These are phyloP conservation scores for Calameuta pallipes DNA, from an alignment of 2,888 invertebrate species.

Conservation along the genomic window DNA sequence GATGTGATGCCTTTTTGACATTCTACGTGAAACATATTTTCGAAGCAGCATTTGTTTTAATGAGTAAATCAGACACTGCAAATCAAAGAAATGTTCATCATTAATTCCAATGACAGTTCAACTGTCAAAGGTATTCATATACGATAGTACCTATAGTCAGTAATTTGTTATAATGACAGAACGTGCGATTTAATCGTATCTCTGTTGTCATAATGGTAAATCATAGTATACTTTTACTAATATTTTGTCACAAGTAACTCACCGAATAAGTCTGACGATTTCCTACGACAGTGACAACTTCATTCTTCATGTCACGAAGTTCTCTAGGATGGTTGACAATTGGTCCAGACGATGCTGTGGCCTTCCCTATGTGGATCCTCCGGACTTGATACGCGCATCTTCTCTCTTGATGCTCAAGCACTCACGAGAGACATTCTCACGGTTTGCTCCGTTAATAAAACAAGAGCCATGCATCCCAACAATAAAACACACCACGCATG, in stretches of 20 bases:
- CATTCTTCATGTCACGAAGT: background rate
- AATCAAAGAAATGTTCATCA: background rate
- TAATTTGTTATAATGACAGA: background rate
- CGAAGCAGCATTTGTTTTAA: background rate
- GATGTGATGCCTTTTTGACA: background rate
- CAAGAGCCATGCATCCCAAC: background rate
- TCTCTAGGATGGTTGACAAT: background rate
- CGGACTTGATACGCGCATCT: slow-evolving; percentile 17
- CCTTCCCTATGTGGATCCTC: slow-evolving; percentile 11
- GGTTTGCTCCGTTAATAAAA: background rate
- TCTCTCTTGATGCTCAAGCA: slow-evolving; percentile 43
- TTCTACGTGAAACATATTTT: background rate
- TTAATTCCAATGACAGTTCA: background rate
- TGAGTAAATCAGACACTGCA: background rate
- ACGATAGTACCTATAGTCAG: background rate
- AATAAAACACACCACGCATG: background rate
- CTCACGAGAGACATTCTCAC: slow-evolving; percentile 24
- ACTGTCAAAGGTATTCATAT: background rate
- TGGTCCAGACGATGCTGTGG: background rate
- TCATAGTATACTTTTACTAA: slow-evolving; percentile 13
- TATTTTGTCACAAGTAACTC: slow-evolving; percentile 22
- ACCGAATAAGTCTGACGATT: slow-evolving; percentile 26
- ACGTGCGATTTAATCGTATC: background rate
- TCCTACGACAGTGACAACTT: slow-evolving; percentile 11
- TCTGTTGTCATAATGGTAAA: background rate